phyloP scores from a whole-genome alignment of 53 echinoderm and acorn worm species.

The Echinometra lucunter region DNA sequence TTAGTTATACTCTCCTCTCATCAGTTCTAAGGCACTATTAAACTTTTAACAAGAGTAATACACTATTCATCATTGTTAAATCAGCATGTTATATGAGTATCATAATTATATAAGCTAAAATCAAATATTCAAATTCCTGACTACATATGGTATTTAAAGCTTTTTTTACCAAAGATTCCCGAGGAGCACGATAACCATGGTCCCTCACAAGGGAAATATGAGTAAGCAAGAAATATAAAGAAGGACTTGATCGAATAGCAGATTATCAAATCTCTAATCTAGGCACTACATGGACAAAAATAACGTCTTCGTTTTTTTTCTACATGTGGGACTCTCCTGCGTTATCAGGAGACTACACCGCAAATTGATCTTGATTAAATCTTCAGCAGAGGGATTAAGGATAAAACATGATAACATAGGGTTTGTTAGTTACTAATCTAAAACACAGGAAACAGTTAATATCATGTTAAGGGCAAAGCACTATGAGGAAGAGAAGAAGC shows the following conservation, averaged over 20 bases:
- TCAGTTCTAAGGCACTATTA: slow-evolving; percentile 28
- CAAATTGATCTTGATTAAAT: slow-evolving; percentile 34
- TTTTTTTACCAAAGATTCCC: slow-evolving; percentile 56
- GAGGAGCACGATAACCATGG: slow-evolving; percentile 9
- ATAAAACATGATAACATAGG: background rate
- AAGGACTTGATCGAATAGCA: slow-evolving; percentile 32
- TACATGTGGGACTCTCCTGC: background rate
- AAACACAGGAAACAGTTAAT: slow-evolving; percentile 59
- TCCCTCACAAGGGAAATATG: slow-evolving; percentile 18
- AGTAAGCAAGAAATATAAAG: slow-evolving; percentile 46
- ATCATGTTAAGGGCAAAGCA: slow-evolving; percentile 58
- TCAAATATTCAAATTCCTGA: slow-evolving; percentile 11
- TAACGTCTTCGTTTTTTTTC: background rate
- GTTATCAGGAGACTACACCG: background rate
- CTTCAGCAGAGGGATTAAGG: background rate
- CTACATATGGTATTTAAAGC: slow-evolving; percentile 58
- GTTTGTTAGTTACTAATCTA: slow-evolving; percentile 30
- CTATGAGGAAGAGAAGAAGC: background rate
- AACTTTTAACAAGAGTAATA: slow-evolving; percentile 32
- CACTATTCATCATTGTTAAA: background rate
- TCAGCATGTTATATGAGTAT: background rate
- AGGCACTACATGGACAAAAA: background rate
- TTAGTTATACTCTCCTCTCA: background rate
- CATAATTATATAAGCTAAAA: slow-evolving; percentile 4
- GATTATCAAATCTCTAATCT: slow-evolving; percentile 44